Evolutionary conservation across 2,113 vertebrate species (phyloP).

Genomic region (Suncus etruscus): DNA sequence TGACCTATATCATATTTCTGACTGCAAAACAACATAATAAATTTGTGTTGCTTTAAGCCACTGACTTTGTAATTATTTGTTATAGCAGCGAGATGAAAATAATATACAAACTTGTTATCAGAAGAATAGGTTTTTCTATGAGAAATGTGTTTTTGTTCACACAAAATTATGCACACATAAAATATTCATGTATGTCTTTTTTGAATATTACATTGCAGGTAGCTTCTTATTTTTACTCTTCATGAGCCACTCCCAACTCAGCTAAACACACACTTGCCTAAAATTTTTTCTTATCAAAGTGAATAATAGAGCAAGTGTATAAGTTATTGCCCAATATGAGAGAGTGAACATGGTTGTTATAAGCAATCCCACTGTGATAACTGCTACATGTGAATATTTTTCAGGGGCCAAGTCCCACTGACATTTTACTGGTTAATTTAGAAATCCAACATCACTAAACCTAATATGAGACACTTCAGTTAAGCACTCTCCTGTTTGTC

Average conservation of each 20-base stretch:
- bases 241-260: background rate
- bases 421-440: conserved; percentile 23
- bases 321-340: background rate
- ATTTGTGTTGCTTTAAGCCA: background rate
- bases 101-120: background rate
- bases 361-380: background rate
- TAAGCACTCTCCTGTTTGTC: background rate
- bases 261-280: background rate
- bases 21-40: background rate
- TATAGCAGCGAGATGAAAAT: background rate
- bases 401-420: background rate
- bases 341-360: background rate
- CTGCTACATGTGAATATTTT: background rate
- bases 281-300: background rate
- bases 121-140: background rate
- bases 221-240: background rate
- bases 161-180: background rate
- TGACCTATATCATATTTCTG: background rate
- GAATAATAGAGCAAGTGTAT: background rate
- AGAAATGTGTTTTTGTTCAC: background rate
- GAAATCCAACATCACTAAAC: background rate
- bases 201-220: background rate
- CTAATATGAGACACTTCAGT: background rate
- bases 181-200: background rate
- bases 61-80: background rate